Conservation (phyloP, 2,888 invertebrate species). For the Argynnis bischoffii region DNA sequence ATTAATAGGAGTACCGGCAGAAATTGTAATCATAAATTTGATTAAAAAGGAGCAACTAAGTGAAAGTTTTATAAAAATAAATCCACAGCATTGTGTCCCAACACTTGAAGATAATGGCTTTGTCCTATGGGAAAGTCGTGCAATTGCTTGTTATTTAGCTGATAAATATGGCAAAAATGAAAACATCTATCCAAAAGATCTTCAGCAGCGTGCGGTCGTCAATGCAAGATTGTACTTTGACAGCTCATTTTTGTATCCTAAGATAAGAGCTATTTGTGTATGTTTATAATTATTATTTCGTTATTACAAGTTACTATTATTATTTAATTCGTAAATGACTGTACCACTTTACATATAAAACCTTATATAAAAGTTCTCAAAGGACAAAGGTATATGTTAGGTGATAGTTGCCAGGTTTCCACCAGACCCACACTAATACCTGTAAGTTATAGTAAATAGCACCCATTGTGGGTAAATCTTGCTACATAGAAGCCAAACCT, state of each 20-base stretch:
- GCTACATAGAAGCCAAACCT: too few species aligned
- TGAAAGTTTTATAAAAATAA: conserved; percentile 82
- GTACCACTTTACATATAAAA: background rate
- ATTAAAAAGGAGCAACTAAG: conserved; percentile 82
- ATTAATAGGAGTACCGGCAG: conserved; percentile 77
- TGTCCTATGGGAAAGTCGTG: conserved; percentile 86
- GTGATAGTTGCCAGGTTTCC: too few species aligned
- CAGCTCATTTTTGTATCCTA: conserved; percentile 83
- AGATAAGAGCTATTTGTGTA: conserved; percentile 84
- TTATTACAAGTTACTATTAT: background rate
- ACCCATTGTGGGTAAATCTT: too few species aligned
- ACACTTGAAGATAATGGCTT: conserved; percentile 86
- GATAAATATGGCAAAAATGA: conserved; percentile 84
- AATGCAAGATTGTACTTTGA: conserved; percentile 85
- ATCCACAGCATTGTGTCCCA: conserved; percentile 86
- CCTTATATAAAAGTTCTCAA: too few species aligned
- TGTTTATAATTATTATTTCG: conserved; percentile 44
- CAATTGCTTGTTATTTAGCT: conserved; percentile 84
- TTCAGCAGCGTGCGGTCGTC: conserved; percentile 80
- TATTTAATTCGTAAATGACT: background rate
- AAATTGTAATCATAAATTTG: conserved; percentile 79
- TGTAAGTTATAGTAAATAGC: too few species aligned
- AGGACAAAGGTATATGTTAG: too few species aligned
- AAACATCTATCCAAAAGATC: conserved; percentile 83
- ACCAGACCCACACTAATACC: too few species aligned